Conservation (phyloP, 2,113 vertebrate genomes). For the Apodemus speciosus region DNA sequence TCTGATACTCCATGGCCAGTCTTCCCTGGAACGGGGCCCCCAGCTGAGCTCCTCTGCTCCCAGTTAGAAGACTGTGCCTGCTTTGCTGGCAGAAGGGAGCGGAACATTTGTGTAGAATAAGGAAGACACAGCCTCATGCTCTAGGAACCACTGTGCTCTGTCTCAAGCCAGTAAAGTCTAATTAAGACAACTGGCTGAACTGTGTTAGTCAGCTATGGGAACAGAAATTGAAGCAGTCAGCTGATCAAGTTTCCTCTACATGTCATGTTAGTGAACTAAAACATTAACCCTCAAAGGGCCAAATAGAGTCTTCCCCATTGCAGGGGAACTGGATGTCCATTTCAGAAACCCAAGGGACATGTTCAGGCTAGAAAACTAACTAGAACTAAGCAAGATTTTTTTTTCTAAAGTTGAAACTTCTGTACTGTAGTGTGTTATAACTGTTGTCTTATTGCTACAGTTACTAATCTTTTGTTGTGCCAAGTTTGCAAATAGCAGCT, state of each 20-base stretch:
- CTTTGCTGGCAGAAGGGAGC: conserved; percentile 18
- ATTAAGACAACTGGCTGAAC: background rate
- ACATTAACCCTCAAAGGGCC: background rate
- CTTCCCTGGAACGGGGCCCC: conserved; percentile 15
- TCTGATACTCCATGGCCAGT: conserved; percentile 47
- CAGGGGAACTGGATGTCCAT: background rate
- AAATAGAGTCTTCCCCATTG: background rate
- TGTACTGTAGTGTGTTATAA: background rate
- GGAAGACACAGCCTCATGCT: background rate
- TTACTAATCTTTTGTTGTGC: background rate
- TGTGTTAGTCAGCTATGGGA: background rate
- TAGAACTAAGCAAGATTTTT: background rate
- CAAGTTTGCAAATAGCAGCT: background rate
- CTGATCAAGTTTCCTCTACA: conserved; percentile 1
- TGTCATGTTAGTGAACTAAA: background rate
- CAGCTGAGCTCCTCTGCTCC: conserved; percentile 32
- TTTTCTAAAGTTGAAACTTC: background rate
- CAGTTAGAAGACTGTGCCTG: background rate
- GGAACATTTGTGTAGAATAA: background rate
- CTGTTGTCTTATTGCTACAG: background rate
- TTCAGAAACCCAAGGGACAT: background rate
- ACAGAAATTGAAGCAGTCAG: background rate
- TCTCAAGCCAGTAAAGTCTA: conserved; percentile 27
- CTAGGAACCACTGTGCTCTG: background rate
- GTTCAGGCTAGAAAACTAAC: background rate